phyloP scores from a whole-genome alignment of 2,113 vertebrate genomes.

The Sturnira hondurensis region DNA sequence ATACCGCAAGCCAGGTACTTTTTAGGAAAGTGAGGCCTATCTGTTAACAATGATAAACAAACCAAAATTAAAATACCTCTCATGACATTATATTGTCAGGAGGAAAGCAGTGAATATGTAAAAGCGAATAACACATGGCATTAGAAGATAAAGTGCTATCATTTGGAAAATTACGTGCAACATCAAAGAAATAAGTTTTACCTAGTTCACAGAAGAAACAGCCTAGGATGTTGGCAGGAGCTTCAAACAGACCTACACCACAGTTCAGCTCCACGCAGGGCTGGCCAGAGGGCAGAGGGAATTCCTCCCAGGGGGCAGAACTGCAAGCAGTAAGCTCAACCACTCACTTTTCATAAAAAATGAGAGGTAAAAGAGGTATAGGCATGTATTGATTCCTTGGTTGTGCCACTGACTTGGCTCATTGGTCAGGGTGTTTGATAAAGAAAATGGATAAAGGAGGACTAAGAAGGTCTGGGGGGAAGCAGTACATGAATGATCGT shows the following conservation, averaged over 20 bases:
- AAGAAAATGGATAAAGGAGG: not conserved
- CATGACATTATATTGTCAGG: not conserved
- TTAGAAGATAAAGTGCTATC: not conserved
- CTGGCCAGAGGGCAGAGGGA: not conserved
- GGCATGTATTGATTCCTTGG: not conserved
- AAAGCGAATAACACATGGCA: not conserved
- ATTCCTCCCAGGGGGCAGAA: not conserved
- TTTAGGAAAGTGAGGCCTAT: not conserved
- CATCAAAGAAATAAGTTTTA: not conserved
- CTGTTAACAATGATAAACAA: not conserved
- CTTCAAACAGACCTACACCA: not conserved
- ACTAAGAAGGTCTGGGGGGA: not conserved
- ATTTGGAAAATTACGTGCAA: not conserved
- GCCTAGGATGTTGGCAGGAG: not conserved
- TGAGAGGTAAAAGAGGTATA: not conserved
- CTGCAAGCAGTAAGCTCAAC: not conserved
- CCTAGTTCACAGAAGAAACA: not conserved
- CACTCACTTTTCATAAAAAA: not conserved
- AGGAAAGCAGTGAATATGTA: not conserved
- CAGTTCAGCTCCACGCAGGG: not conserved
- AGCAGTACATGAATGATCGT: not conserved
- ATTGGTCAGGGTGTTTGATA: not conserved
- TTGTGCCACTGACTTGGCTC: not conserved
- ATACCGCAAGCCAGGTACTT: not conserved
- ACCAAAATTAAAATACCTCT: not conserved